Conservation (phyloP, 1,140 invertebrate genomes). For the Nomia melanderi region DNA sequence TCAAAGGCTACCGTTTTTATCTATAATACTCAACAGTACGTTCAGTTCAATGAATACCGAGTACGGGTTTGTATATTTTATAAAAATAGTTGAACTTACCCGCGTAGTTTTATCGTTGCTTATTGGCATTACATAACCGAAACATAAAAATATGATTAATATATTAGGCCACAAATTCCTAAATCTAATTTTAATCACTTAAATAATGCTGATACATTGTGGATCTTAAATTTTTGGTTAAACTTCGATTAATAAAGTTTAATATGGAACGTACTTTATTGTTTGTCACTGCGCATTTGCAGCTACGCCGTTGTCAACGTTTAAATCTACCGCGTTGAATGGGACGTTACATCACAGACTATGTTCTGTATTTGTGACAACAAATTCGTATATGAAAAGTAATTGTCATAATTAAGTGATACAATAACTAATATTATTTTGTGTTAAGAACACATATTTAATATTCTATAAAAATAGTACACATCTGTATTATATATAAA, state of each 20-base stretch:
- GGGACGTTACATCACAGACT: too few relatives aligned
- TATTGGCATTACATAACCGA: slow-evolving; percentile 79
- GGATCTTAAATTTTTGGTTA: background rate
- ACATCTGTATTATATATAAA: too few relatives aligned
- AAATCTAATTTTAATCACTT: slow-evolving; percentile 30
- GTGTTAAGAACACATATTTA: background rate
- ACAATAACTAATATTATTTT: background rate
- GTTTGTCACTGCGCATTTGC: slow-evolving; percentile 67
- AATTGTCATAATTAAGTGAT: too few relatives aligned
- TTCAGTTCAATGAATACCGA: background rate
- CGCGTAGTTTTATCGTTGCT: slow-evolving; percentile 68
- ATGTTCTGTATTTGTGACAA: too few relatives aligned
- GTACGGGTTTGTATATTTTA: slow-evolving; percentile 3
- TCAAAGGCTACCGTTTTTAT: slow-evolving; percentile 69
- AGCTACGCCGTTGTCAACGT: slow-evolving; percentile 23
- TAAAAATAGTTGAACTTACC: slow-evolving; percentile 62
- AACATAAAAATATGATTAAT: slow-evolving; percentile 27
- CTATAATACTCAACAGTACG: slow-evolving; percentile 45
- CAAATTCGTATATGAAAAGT: too few relatives aligned
- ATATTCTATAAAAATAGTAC: background rate
- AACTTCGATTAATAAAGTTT: background rate
- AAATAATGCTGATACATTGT: slow-evolving; percentile 1
- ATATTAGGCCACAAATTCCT: background rate
- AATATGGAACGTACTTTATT: slow-evolving; percentile 45
- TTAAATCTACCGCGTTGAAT: slow-evolving; percentile 16